Conservation (phyloP, 2,888 invertebrate genomes). For the Cataglyphis altisquamis region DNA sequence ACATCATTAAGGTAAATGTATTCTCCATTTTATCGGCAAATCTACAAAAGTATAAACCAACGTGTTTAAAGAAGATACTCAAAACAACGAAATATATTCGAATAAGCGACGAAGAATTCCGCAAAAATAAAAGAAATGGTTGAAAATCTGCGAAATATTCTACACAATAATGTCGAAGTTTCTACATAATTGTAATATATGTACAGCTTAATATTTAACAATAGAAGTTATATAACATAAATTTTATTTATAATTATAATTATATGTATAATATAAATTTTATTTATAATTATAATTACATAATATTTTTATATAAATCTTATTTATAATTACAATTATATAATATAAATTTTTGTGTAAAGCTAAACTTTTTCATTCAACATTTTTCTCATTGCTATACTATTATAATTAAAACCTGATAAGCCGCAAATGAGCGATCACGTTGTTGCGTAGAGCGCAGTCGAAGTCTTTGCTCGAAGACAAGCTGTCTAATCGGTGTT, state of each 20-base stretch:
- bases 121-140: background rate
- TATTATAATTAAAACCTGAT: conserved; percentile 52
- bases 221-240: background rate
- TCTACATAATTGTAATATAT: background rate
- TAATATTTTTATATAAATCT: too few relatives aligned
- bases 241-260: too few relatives aligned
- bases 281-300: too few relatives aligned
- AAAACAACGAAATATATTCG: background rate
- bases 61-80: background rate
- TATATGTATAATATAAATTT: too few relatives aligned
- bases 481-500: background rate
- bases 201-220: background rate
- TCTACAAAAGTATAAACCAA: background rate
- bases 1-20: conserved; percentile 43
- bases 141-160: background rate
- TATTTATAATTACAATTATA: background rate
- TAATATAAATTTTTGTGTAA: background rate
- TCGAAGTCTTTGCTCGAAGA: conserved; percentile 7
- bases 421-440: conserved; percentile 43
- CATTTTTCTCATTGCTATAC: background rate
- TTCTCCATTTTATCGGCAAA: conserved; percentile 30
- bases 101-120: background rate
- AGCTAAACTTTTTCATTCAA: background rate
- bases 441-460: background rate
- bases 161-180: background rate